These are phyloP conservation scores for Andrena marginata DNA, from an alignment of 2,888 invertebrate species.

Conservation along the genomic window DNA sequence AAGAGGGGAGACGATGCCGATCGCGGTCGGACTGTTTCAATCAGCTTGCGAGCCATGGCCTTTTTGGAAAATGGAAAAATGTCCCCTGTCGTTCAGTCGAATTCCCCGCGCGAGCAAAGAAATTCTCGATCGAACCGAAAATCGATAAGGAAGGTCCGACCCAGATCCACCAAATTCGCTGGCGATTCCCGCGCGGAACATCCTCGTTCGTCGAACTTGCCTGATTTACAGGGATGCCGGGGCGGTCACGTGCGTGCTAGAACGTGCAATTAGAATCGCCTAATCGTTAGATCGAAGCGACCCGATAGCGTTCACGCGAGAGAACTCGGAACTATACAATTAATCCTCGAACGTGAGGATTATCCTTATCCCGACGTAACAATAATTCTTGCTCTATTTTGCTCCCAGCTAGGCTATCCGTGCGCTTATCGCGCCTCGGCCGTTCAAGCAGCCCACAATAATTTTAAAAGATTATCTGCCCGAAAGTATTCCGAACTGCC, in stretches of 20 bases:
- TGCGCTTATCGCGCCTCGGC: conserved; percentile 34
- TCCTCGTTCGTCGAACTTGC: conserved; percentile 47
- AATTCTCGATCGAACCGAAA: not conserved
- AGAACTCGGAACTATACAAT: conserved; percentile 70
- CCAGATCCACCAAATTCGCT: not conserved
- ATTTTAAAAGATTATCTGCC: conserved; percentile 47
- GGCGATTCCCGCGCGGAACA: not conserved
- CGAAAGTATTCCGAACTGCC: not conserved
- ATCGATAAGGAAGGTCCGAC: not conserved
- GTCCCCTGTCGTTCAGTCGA: no score
- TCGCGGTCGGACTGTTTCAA: not conserved
- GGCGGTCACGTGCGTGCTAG: conserved; percentile 56
- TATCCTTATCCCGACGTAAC: conserved; percentile 54
- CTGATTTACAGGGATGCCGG: conserved; percentile 2
- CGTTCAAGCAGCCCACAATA: conserved; percentile 29
- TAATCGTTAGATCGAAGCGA: conserved; percentile 63
- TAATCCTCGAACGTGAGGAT: conserved; percentile 65
- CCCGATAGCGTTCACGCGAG: conserved; percentile 68
- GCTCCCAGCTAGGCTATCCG: conserved; percentile 6
- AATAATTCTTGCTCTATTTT: conserved; percentile 61
- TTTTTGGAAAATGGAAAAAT: no score
- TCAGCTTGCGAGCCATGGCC: no score
- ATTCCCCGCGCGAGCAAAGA: not conserved
- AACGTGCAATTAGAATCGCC: conserved; percentile 65
- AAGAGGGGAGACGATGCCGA: not conserved